These are phyloP conservation scores for Labeo calbasu DNA, from an alignment of 2,797 vertebrate genomes.

Conservation along the genomic window DNA sequence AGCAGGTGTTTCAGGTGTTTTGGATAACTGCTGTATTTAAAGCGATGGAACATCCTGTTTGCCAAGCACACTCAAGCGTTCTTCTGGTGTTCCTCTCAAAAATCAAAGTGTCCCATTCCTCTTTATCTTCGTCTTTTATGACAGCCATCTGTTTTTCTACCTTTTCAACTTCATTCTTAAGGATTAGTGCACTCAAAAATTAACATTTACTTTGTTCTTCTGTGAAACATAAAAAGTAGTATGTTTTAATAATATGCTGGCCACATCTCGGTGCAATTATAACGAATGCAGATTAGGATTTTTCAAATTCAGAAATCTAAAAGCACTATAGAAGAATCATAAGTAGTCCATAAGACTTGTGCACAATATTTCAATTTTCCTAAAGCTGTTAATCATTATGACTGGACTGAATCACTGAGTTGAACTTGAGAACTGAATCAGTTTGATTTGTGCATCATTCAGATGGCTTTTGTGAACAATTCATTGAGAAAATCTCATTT, in stretches of 20 bases:
- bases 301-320: not conserved
- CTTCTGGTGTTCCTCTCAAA: conserved; percentile 68
- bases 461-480: not conserved
- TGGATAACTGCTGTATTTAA: conserved; percentile 72
- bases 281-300: not conserved
- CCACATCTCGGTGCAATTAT: not conserved
- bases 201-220: not conserved
- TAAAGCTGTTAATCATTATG: not conserved
- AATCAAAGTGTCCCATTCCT: conserved; percentile 65
- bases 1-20: conserved; percentile 74
- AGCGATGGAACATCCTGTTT: conserved; percentile 74
- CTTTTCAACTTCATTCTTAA: conserved; percentile 68
- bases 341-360: not conserved
- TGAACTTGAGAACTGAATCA: not conserved
- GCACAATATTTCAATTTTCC: not conserved
- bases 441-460: not conserved
- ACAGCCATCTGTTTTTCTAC: conserved; percentile 67
- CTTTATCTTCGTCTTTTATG: conserved; percentile 72
- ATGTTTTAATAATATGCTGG: not conserved
- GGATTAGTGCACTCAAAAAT: not conserved
- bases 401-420: not conserved
- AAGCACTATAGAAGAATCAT: not conserved
- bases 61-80: conserved; percentile 65
- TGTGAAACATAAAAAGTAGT: not conserved
- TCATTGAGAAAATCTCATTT: not conserved